phyloP scores from a whole-genome alignment of 2,113 vertebrate genomes.

The Phodopus roborovskii region DNA sequence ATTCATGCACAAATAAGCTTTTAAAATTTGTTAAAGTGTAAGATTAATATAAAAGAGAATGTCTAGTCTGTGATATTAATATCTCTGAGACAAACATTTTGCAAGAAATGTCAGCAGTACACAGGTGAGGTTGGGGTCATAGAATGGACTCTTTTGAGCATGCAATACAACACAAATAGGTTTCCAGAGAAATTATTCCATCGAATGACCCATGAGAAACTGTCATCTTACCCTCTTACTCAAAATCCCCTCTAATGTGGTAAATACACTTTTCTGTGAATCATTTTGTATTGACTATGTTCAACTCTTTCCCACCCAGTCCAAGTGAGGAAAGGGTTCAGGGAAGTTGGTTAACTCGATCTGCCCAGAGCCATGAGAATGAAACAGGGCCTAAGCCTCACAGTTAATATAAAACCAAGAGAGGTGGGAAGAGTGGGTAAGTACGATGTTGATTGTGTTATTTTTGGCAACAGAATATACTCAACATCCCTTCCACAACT shows the following conservation, averaged over 20 bases:
- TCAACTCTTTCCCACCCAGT: not conserved
- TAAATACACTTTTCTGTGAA: not conserved
- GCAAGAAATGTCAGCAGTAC: not conserved
- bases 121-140: not conserved
- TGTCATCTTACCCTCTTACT: not conserved
- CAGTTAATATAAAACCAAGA: not conserved
- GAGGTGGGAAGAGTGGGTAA: constrained; percentile 1
- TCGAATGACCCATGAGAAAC: not conserved
- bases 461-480: not conserved
- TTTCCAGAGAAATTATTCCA: not conserved
- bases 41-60: not conserved
- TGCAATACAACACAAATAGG: not conserved
- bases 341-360: not conserved
- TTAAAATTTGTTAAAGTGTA: not conserved
- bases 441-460: not conserved
- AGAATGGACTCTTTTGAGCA: not conserved
- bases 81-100: not conserved
- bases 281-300: not conserved
- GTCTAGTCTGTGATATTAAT: not conserved
- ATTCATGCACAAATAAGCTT: too few species aligned
- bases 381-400: not conserved
- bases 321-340: not conserved
- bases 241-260: not conserved
- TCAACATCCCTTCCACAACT: not conserved
- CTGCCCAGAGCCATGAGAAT: not conserved